These are phyloP conservation scores for Auanema freiburgensis DNA, from an alignment of 2,888 invertebrate genomes.

Conservation along the genomic window DNA sequence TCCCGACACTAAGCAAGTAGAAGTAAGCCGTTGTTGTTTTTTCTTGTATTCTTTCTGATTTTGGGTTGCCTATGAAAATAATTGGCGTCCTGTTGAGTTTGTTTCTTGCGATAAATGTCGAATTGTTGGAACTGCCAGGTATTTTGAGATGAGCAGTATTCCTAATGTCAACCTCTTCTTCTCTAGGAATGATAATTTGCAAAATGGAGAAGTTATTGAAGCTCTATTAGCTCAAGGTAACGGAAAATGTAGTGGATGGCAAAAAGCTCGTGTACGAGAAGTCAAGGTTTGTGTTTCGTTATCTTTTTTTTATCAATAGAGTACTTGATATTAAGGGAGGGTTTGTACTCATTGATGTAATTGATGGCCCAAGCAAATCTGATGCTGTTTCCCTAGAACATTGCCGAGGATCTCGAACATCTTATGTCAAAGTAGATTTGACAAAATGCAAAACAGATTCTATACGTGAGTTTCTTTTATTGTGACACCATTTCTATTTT, in stretches of 20 bases:
- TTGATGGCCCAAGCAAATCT: constrained; percentile 5
- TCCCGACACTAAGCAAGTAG: background rate
- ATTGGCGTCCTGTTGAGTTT: constrained; percentile 6
- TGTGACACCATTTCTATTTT: background rate
- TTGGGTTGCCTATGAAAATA: constrained; percentile 1
- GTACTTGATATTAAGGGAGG: constrained; percentile 10
- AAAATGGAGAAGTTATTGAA: constrained; percentile 12
- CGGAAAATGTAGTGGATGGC: constrained; percentile 12
- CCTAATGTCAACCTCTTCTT: background rate
- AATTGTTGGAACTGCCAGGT: constrained; percentile 2
- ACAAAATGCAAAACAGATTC: constrained; percentile 7
- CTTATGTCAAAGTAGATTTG: constrained; percentile 6
- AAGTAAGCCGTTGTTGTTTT: background rate
- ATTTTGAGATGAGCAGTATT: background rate
- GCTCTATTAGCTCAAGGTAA: background rate
- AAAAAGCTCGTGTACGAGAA: constrained; percentile 8
- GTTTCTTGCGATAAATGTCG: constrained; percentile 8
- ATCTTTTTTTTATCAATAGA: background rate
- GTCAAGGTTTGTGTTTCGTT: constrained; percentile 10
- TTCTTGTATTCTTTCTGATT: background rate
- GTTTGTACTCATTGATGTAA: constrained; percentile 11
- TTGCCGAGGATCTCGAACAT: constrained; percentile 2
- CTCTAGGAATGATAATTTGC: constrained; percentile 7
- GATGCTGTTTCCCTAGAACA: constrained; percentile 11
- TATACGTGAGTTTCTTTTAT: constrained; percentile 3